Conservation (phyloP, 53 echinoderm and acorn worm species). For the Stichopus horrens region DNA sequence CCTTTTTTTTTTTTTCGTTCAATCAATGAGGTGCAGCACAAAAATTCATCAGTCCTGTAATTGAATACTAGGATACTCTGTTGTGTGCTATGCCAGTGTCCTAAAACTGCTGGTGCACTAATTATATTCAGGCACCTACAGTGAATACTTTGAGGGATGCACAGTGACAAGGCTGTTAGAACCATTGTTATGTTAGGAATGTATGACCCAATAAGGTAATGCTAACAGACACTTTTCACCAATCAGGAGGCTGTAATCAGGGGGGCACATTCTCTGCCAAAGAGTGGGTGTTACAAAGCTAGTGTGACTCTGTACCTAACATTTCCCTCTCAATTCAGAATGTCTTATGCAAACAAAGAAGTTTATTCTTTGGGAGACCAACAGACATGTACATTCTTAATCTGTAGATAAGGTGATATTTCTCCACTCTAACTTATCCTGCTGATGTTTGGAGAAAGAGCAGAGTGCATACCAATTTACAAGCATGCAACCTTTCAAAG, state of each 20-base stretch:
- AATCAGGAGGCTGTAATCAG: constrained; percentile 46
- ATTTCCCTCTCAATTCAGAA: not conserved
- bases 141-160: constrained; percentile 29
- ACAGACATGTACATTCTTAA: not conserved
- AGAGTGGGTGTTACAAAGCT: not conserved
- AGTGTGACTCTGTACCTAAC: not conserved
- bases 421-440: not conserved
- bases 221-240: constrained; percentile 56
- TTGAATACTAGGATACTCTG: constrained; percentile 25
- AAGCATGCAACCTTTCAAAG: too few relatives aligned
- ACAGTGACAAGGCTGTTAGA: constrained; percentile 26
- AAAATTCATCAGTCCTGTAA: constrained; percentile 30
- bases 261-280: constrained; percentile 18
- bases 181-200: constrained; percentile 68
- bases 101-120: constrained; percentile 1
- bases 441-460: constrained; percentile 21
- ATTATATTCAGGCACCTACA: constrained; percentile 38
- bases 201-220: constrained; percentile 64
- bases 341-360: constrained; percentile 30
- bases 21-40: constrained; percentile 11
- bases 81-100: constrained; percentile 5
- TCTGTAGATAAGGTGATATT: not conserved
- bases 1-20: not conserved
- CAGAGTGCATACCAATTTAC: constrained; percentile 28
- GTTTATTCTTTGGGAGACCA: constrained; percentile 8